Evolutionary conservation across 2,113 vertebrate genomes (phyloP).

Genomic region (Zonotrichia leucophrys): DNA sequence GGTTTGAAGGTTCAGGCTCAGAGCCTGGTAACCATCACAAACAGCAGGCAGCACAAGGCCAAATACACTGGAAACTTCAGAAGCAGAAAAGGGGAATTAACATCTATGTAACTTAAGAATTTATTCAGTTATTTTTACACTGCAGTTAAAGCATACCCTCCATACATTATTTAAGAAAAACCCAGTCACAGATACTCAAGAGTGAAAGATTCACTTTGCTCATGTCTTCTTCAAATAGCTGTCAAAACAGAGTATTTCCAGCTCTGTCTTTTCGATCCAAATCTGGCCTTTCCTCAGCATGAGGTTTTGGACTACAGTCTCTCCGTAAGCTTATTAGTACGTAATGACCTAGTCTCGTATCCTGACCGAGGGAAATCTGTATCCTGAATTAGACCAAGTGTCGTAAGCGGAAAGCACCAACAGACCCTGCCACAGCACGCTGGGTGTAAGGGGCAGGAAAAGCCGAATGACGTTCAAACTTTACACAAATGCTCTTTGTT

Average conservation of each 20-base stretch:
- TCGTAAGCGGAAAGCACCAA: neutral
- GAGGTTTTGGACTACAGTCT: neutral
- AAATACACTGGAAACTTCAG: neutral
- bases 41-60: neutral
- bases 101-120: neutral
- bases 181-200: neutral
- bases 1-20: neutral
- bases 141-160: neutral
- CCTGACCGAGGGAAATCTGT: neutral
- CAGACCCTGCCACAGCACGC: too few relatives aligned
- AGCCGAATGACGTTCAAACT: neutral
- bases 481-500: fast-evolving
- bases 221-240: neutral
- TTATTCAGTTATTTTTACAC: neutral
- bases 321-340: neutral
- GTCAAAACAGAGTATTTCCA: neutral
- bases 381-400: neutral
- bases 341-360: neutral
- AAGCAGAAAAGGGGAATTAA: neutral
- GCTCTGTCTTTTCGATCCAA: neutral
- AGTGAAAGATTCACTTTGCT: neutral
- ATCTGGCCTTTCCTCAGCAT: neutral
- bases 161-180: neutral
- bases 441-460: neutral
- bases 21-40: neutral